phyloP scores from a whole-genome alignment of 1,140 invertebrate genomes.

The Neodiprion virginianus region DNA sequence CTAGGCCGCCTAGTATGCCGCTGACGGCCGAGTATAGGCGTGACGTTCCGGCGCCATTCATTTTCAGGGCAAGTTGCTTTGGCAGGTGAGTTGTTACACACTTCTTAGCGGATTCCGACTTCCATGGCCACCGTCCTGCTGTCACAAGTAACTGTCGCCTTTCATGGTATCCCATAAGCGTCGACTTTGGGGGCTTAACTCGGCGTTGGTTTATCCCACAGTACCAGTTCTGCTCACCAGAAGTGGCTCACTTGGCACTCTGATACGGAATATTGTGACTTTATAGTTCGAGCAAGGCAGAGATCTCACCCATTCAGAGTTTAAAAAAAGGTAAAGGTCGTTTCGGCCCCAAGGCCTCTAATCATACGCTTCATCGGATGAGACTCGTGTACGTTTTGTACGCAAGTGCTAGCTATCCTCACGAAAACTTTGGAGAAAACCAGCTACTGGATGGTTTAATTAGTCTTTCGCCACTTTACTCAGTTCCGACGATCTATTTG shows the following conservation, averaged over 20 bases:
- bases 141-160: too few species aligned
- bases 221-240: too few species aligned
- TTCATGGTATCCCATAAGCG: too few species aligned
- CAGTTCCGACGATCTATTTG: slow-evolving; percentile 91
- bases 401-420: slow-evolving; percentile 71
- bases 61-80: slow-evolving; percentile 91
- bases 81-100: slow-evolving; percentile 69
- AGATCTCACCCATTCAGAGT: slow-evolving; percentile 82
- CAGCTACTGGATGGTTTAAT: slow-evolving; percentile 92
- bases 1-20: too few species aligned
- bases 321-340: slow-evolving; percentile 82
- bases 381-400: too few species aligned
- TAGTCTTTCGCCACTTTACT: slow-evolving; percentile 93
- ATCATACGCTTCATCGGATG: slow-evolving; percentile 72
- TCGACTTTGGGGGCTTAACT: too few species aligned
- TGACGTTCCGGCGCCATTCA: slow-evolving; percentile 84
- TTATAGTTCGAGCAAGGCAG: slow-evolving; percentile 68
- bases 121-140: too few species aligned
- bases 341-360: too few species aligned
- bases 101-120: too few species aligned
- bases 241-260: slow-evolving; percentile 69
- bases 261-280: slow-evolving; percentile 68
- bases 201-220: too few species aligned
- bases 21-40: slow-evolving; percentile 79
- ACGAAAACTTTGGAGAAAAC: slow-evolving; percentile 91